phyloP scores from a whole-genome alignment of 2,888 invertebrate species.

The Nephrotoma flavescens region DNA sequence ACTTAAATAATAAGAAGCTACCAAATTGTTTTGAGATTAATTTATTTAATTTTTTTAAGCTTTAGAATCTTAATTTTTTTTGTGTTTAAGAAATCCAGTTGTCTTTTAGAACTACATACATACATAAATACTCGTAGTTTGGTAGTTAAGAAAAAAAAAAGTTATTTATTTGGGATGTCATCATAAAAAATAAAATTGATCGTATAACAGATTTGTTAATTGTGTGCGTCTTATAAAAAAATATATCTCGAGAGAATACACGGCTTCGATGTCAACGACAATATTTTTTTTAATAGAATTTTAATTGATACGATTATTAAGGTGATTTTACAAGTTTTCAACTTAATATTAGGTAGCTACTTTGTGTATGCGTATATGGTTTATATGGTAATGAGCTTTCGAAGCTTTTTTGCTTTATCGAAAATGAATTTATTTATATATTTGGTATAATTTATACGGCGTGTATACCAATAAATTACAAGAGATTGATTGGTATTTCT shows the following conservation, averaged over 20 bases:
- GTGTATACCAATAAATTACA: background rate
- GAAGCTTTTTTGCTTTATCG: background rate
- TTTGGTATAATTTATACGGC: background rate
- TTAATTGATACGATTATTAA: background rate
- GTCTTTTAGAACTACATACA: background rate
- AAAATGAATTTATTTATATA: background rate
- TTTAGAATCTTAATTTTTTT: background rate
- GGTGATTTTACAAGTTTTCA: background rate
- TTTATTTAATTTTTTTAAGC: background rate
- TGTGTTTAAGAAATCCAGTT: background rate
- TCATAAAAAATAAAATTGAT: background rate
- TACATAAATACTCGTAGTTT: background rate
- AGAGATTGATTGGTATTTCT: background rate
- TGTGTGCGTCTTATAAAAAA: background rate
- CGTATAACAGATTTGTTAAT: background rate
- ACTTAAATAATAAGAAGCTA: background rate
- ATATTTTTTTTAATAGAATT: background rate
- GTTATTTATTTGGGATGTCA: background rate
- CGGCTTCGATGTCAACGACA: background rate
- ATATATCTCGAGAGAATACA: background rate
- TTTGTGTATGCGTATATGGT: background rate
- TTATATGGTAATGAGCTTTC: background rate
- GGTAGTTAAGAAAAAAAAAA: background rate
- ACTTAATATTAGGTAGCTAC: background rate
- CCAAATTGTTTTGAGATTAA: background rate